phyloP scores from a whole-genome alignment of 2,113 vertebrate genomes.

The Hippocampus guttulatus region DNA sequence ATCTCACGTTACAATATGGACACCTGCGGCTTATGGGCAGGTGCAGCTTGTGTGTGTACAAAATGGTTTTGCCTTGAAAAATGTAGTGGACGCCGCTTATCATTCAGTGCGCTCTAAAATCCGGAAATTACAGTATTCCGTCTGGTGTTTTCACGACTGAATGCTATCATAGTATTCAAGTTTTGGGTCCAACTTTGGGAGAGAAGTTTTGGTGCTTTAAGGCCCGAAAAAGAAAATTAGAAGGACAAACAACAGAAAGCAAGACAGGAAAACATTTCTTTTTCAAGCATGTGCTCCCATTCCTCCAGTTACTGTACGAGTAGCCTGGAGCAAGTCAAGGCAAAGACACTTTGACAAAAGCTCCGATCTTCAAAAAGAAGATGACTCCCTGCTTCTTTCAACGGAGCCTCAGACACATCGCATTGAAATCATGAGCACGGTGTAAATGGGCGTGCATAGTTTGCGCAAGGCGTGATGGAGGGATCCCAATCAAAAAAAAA shows the following conservation, averaged over 20 bases:
- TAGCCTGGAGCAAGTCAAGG: slow-evolving; percentile 35
- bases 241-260: neutral
- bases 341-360: slow-evolving; percentile 48
- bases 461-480: slow-evolving; percentile 46
- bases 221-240: neutral
- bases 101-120: too few relatives aligned
- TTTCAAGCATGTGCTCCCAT: slow-evolving; percentile 35
- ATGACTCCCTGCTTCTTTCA: slow-evolving; percentile 51
- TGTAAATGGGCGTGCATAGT: slow-evolving; percentile 44
- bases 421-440: slow-evolving; percentile 39
- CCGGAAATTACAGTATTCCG: neutral
- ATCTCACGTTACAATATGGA: too few relatives aligned
- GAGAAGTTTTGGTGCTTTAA: neutral
- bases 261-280: slow-evolving; percentile 17
- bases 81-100: too few relatives aligned
- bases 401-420: slow-evolving; percentile 35
- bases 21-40: too few relatives aligned
- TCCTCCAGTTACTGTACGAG: slow-evolving; percentile 29
- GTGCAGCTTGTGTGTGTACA: too few relatives aligned
- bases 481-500: slow-evolving; percentile 12
- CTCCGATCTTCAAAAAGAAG: slow-evolving; percentile 25
- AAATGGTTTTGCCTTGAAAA: too few relatives aligned
- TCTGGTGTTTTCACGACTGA: neutral
- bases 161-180: neutral
- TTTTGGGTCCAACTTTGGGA: neutral